A percentile compares a stretch with the other conserved stretches of the same genome.
phyloP scores from a whole-genome alignment of 2,113 vertebrate genomes.

The Prionailurus viverrinus region DNA sequence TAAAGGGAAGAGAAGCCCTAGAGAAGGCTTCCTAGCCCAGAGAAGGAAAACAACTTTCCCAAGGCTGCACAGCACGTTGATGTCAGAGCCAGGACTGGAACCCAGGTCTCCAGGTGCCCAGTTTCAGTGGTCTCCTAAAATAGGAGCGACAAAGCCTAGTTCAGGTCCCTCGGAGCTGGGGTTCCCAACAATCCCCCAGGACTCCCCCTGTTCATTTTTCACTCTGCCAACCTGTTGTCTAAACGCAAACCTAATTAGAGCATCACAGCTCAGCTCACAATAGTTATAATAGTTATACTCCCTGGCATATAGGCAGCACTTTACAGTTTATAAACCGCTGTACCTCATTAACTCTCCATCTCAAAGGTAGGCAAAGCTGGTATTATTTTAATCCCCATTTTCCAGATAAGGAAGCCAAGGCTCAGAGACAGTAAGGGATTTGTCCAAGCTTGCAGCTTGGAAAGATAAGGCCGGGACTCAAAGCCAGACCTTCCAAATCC shows the following conservation, averaged over 20 bases:
- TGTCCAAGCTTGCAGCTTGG: conserved; percentile 32
- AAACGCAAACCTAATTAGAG: not conserved
- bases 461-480: conserved; percentile 62
- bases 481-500: conserved; percentile 51
- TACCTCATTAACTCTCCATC: not conserved
- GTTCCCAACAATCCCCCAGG: not conserved
- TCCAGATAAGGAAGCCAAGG: conserved; percentile 67
- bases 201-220: not conserved
- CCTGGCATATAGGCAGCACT: not conserved
- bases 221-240: not conserved
- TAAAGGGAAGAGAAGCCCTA: not conserved
- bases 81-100: not conserved
- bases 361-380: conserved; percentile 61
- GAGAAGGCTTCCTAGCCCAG: not conserved
- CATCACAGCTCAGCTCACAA: not conserved
- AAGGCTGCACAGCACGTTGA: not conserved
- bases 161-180: not conserved
- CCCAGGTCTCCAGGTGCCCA: not conserved
- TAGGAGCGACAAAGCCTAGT: not conserved
- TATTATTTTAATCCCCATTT: conserved; percentile 71
- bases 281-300: not conserved
- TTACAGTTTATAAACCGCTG: not conserved
- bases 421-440: conserved; percentile 49
- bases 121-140: not conserved
- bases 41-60: not conserved